A percentile compares a stretch with the other conserved stretches of the same genome.
phyloP scores from a whole-genome alignment of 1,140 invertebrate genomes.

The Leptinotarsa texana region DNA sequence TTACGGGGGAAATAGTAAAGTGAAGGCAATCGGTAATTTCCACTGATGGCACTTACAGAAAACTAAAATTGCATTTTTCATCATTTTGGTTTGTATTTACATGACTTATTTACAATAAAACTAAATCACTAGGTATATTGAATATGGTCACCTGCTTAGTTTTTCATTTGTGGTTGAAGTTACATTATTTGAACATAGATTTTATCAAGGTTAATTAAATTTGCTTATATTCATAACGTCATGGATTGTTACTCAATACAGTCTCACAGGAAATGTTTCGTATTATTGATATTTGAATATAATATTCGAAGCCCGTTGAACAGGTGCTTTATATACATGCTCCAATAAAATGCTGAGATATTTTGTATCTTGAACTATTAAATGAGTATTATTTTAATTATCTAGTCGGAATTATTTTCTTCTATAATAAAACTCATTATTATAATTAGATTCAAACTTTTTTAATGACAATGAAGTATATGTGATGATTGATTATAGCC shows the following conservation, averaged over 20 bases:
- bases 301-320: not conserved
- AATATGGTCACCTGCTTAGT: constrained; percentile 4
- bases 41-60: not conserved
- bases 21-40: not conserved
- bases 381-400: not conserved
- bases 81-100: not conserved
- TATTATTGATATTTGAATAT: constrained; percentile 19
- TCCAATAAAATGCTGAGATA: not conserved
- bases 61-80: not conserved
- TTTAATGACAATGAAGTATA: no score
- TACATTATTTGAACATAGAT: constrained; percentile 3
- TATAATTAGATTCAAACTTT: no score
- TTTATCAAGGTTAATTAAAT: not conserved
- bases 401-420: not conserved
- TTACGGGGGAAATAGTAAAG: no score
- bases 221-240: constrained; percentile 36
- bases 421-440: not conserved
- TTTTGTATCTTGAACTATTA: no score
- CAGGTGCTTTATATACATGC: not conserved
- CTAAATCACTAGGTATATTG: constrained; percentile 6
- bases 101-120: not conserved
- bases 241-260: constrained; percentile 36
- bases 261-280: constrained; percentile 33
- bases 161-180: constrained; percentile 1
- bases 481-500: no score